phyloP scores from a whole-genome alignment of 2,113 vertebrate genomes.

The Festucalex cinctus region DNA sequence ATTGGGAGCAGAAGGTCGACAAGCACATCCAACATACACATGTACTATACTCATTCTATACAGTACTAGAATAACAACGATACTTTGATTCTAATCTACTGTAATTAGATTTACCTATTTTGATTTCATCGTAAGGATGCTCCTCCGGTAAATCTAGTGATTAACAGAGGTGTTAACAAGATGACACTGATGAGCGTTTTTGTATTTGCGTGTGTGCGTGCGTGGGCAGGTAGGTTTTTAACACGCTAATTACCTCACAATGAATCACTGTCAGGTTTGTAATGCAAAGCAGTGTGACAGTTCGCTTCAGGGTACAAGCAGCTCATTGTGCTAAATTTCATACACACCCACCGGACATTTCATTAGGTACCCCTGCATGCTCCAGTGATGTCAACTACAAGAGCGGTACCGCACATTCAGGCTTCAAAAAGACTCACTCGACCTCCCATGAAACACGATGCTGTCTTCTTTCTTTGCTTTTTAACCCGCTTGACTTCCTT shows the following conservation, averaged over 20 bases:
- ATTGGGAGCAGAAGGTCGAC: neutral
- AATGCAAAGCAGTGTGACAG: constrained; percentile 3
- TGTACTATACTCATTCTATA: constrained; percentile 1
- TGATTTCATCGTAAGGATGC: constrained; percentile 50
- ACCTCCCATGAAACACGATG: neutral
- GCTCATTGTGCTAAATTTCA: neutral
- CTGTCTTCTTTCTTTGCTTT: neutral
- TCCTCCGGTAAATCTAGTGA: constrained; percentile 42
- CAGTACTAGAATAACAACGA: neutral
- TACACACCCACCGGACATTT: neutral
- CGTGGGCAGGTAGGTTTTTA: constrained; percentile 3
- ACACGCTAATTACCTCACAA: constrained; percentile 1
- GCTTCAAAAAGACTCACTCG: neutral
- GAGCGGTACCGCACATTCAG: neutral
- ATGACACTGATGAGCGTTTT: constrained; percentile 13
- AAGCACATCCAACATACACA: neutral
- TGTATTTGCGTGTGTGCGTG: neutral
- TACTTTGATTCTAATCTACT: neutral
- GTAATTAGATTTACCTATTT: constrained; percentile 49
- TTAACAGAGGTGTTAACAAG: constrained; percentile 30
- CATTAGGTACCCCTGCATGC: neutral
- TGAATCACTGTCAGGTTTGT: constrained; percentile 21
- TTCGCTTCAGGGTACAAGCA: constrained; percentile 1
- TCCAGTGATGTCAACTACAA: neutral
- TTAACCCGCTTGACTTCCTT: constrained; percentile 22